Conservation (phyloP, 2,888 invertebrate genomes). For the Dromius quadrimaculatus region DNA sequence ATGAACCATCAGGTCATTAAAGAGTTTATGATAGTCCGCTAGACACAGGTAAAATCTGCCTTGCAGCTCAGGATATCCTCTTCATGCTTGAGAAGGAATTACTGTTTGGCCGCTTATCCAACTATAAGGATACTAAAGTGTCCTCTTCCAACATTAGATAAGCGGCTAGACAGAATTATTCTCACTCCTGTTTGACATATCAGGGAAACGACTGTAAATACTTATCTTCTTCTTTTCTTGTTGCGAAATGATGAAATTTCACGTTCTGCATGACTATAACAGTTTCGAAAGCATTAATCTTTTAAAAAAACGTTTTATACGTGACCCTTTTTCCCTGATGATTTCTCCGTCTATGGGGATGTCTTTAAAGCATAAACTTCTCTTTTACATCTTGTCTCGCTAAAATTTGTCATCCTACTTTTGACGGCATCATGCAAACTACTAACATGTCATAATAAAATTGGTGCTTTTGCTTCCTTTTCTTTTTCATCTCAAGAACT, state of each 20-base stretch:
- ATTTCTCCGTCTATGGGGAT: constrained; percentile 27
- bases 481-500: constrained; percentile 16
- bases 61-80: too few species aligned
- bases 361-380: constrained; percentile 30
- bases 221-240: too few species aligned
- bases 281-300: constrained; percentile 29
- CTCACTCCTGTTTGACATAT: too few species aligned
- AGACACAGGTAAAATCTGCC: too few species aligned
- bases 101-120: too few species aligned
- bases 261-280: not conserved
- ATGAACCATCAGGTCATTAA: too few species aligned
- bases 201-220: too few species aligned
- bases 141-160: too few species aligned
- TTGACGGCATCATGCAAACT: constrained; percentile 21
- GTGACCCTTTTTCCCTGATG: constrained; percentile 32
- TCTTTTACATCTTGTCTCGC: constrained; percentile 38
- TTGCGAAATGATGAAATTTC: constrained; percentile 8
- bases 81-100: too few species aligned
- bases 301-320: constrained; percentile 22
- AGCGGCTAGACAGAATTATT: too few species aligned
- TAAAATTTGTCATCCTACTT: constrained; percentile 26
- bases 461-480: constrained; percentile 21
- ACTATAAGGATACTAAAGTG: too few species aligned
- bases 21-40: too few species aligned
- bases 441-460: constrained; percentile 30